Base-by-base conservation (phyloP, 2,797 vertebrate species). In the Acanthurus lineatus region DNA sequence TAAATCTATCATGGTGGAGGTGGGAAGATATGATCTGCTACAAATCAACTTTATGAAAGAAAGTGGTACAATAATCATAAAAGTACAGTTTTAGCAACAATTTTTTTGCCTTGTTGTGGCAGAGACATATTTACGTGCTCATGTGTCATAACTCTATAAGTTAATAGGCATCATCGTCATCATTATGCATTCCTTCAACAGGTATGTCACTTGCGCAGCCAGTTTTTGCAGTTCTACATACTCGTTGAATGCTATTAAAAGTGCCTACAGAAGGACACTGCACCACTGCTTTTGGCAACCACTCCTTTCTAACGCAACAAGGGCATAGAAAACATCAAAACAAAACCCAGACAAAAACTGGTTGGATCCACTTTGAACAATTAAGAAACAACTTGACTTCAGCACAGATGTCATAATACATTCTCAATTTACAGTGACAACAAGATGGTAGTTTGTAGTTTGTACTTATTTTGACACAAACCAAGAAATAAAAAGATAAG, bases 191-290 rank as follows among this genome's bases (percentile, higher is more conserved):
- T 3, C 38, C 11, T 64, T 47, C 7, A 0, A 14, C 17, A 58
- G 48, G 53, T 70, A 47, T 73, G 63, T 73, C 11, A 35, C 75
- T 59, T 3, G 15, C 40, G n/a, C 69, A 62, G 81, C 76, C 67
- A 25, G 76, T 80, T 73, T 6, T 72, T 72, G 61, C 79, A 76
- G 69, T 76, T 59, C 17, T 3, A 11, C 61, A 12, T 9, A 25
- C 6, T 5, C 4, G 25, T 8, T 12, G 6, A 15, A 38, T 40
- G 38, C 5, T n/a, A 15, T 53, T 70, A 35, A 4, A 78, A 76
- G 7, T 53, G 17, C 42, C 5, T 35, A 32, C 40, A 42, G 40
- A 11, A 64, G 44, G 28, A 38, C 44, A 4, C 14, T 9, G 7
- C n/a, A 11, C 25, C 7, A n/a, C 9, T 0, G 8, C 45, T n/a